Base-by-base conservation (phyloP, 2,113 vertebrate genomes). In the Antechinus flavipes region DNA sequence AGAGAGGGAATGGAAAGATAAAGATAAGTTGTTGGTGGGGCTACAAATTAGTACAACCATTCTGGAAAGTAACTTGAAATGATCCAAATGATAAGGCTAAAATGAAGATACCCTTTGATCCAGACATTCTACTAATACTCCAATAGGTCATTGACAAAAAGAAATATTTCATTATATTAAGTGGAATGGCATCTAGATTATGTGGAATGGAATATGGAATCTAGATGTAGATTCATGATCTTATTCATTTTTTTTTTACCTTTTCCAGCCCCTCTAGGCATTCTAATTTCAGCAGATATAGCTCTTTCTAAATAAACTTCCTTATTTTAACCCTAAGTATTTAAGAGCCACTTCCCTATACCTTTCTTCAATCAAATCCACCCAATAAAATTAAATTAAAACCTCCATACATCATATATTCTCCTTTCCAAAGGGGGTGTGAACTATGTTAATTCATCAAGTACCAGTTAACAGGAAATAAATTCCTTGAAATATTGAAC, bases 241-340 rank as follows among this genome's bases (percentile, higher is more conserved):
- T 68, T 68, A 14, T 12, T 61, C 11, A 25, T 11, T 30, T 61
- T 27, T 27, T 58, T 61, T 61, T 10, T 1, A 11, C 2, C 55
- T 56, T 56, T 25, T 56, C 25, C 25, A 27, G 24, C 25, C 25
- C 55, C 8, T 1, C 55, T 56, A 56, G 8, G 25, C 25, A 56
- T 8, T 56, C 55, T 56, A 56, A 58, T 35, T 54, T 42, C 35
- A 91, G 47, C 16, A 30, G 8, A 46, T 53, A 35, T 3, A 3
- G 58, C n/a, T 91, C 30, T 96, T 95, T 96, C 50, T 93, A 96
- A 76, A 30, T 14, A 91, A 91, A 23, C 30, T 55, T 93, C 95
- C 26, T 53, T 93, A 92, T 23, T 91, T 94, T n/a, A 92, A 91
- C 89, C 8, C 68, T n/a, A 52, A 19, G 1, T 53, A 96, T 95